These are phyloP conservation scores for Drosophila insularis DNA, from an alignment of 1,140 invertebrate genomes.

Conservation along the genomic window DNA sequence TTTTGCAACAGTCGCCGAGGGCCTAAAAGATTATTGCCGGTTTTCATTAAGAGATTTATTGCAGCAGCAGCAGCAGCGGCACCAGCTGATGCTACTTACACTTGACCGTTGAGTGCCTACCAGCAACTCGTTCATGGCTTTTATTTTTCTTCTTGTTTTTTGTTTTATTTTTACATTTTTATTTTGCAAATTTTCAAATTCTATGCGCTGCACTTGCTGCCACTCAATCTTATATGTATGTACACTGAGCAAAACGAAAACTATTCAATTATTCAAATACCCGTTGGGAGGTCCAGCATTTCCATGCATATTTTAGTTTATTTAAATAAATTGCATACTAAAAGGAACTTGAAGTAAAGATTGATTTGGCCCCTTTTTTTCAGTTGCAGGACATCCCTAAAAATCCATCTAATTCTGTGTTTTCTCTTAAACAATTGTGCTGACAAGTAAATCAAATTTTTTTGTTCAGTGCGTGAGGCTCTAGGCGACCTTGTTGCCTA, in stretches of 20 bases:
- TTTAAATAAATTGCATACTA: too few relatives aligned
- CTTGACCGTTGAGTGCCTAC: conserved; percentile 67
- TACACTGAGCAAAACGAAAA: conserved; percentile 29
- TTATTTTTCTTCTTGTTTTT: background rate
- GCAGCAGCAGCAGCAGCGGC: conserved; percentile 32
- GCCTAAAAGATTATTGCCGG: conserved; percentile 77
- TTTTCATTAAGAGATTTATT: conserved; percentile 82
- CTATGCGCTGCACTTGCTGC: conserved; percentile 62
- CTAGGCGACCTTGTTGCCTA: conserved; percentile 68
- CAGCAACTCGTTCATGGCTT: conserved; percentile 61
- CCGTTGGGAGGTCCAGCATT: too few relatives aligned
- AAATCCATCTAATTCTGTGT: too few relatives aligned
- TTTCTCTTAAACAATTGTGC: too few relatives aligned
- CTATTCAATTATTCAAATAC: too few relatives aligned
- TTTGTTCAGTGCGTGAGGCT: conserved; percentile 36
- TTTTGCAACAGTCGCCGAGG: conserved; percentile 41
- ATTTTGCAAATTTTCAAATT: conserved; percentile 68
- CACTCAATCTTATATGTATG: conserved; percentile 34
- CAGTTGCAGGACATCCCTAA: too few relatives aligned
- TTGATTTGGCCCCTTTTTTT: too few relatives aligned
- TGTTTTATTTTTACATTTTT: conserved; percentile 2
- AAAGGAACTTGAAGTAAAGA: too few relatives aligned
- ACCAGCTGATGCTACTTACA: conserved; percentile 45
- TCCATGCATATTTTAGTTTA: too few relatives aligned
- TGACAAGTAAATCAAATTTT: background rate